Base-by-base conservation (phyloP, 2,113 vertebrate genomes). In the Myocastor coypus region DNA sequence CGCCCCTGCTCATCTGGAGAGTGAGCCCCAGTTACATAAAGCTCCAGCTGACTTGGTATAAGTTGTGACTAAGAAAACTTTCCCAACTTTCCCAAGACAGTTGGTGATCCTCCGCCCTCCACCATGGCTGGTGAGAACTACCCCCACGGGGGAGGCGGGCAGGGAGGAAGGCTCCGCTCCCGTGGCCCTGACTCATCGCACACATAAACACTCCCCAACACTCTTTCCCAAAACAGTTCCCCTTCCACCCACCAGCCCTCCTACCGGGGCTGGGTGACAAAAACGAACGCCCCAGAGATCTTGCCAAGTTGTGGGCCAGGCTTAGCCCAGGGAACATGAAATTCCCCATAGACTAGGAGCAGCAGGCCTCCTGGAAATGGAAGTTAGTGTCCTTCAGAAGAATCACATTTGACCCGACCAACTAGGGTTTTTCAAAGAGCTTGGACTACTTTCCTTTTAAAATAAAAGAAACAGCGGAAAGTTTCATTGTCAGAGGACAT, bases 51-150 rank as follows among this genome's bases (percentile, higher is more conserved):
- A 97, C 96, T 91, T 93, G 16, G 80, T 94, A 95, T 77, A 96
- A 97, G 96, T 93, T 0, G 50, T 98, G 98, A 98, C 98, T 98
- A 97, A 98, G 96, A 97, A 97, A 98, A 97, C 98, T 92, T 97
- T 94, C 97, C 97, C 95, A 98, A 97, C 98, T 92, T 97, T 97
- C 97, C 97, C 94, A n/a, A 92, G 50, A 73, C 59, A 91, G 95
- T 94, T 98, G 98, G 97, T 93, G 97, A 97, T 90, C 97, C 96
- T 52, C 55, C 87, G 17, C 97, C 97, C 97, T 90, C 78, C 91
- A 24, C 92, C 50, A 3, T 75, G 50, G 84, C 69, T 92, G 95
- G 97, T 37, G 75, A 94, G 42, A 97, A 88, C 96, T 97, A 95
- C 97, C 98, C 94, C 98, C 97, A 85, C 42, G 71, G 75, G 75